Conservation (phyloP, 2,797 vertebrate genomes). For the Poecilia picta region DNA sequence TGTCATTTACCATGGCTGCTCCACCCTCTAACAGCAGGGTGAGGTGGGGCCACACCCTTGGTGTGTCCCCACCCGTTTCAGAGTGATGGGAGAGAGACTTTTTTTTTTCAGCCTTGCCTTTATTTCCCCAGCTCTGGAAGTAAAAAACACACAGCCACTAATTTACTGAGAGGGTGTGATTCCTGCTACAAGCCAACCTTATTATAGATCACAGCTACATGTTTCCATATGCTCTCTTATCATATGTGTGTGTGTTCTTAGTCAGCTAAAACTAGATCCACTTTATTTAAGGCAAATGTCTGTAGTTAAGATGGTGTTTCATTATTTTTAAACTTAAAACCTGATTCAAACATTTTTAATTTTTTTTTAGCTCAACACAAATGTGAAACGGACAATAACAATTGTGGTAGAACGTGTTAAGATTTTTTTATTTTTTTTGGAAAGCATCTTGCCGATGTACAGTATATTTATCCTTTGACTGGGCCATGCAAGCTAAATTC, state of each 20-base stretch:
- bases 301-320: slow-evolving; percentile 10
- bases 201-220: slow-evolving; percentile 33
- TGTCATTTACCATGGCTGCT: slow-evolving; percentile 56
- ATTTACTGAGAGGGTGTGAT: slow-evolving; percentile 58
- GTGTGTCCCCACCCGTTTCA: slow-evolving; percentile 49
- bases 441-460: background rate
- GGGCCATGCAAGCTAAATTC: background rate
- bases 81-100: slow-evolving; percentile 35
- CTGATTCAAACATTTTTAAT: background rate
- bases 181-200: slow-evolving; percentile 40
- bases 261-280: slow-evolving; percentile 12
- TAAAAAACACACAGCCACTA: slow-evolving; percentile 60
- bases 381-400: background rate
- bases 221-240: slow-evolving; percentile 11
- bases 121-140: slow-evolving; percentile 56
- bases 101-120: slow-evolving; percentile 55
- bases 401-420: background rate
- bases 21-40: slow-evolving; percentile 60
- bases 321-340: background rate
- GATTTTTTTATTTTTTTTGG: background rate
- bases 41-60: slow-evolving; percentile 31
- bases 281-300: slow-evolving; percentile 9
- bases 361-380: background rate
- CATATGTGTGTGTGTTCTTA: slow-evolving; percentile 9
- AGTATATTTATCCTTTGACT: background rate